Evolutionary conservation across 1,140 invertebrate genomes (phyloP).

Genomic region (Heterodera schachtii): DNA sequence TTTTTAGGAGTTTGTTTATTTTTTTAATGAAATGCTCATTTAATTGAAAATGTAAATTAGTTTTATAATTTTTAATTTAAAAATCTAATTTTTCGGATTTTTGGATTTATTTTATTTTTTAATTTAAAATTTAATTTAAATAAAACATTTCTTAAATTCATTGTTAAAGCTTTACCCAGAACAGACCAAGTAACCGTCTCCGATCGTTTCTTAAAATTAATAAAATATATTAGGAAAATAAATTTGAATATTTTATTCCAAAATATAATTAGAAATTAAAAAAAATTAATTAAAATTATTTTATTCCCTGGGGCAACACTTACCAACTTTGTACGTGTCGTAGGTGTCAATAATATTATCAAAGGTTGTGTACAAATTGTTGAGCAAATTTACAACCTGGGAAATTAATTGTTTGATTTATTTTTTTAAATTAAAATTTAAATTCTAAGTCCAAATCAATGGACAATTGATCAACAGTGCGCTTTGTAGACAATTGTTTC

Average conservation of each 20-base stretch:
- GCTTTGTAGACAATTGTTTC: no score
- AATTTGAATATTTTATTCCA: no score
- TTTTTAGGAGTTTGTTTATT: no score
- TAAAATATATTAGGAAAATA: not conserved
- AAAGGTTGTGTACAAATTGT: slow-evolving; percentile 91
- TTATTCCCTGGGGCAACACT: slow-evolving; percentile 61
- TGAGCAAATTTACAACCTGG: slow-evolving; percentile 81
- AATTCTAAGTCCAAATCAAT: not conserved
- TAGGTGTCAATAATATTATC: slow-evolving; percentile 89
- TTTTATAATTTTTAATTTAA: no score
- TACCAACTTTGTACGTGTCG: slow-evolving; percentile 84
- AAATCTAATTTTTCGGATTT: no score
- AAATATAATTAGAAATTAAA: not conserved
- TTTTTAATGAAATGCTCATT: no score
- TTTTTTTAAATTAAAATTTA: not conserved
- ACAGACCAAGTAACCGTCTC: slow-evolving; percentile 86
- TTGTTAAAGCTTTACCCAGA: slow-evolving; percentile 65
- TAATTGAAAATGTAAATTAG: no score
- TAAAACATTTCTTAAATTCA: no score
- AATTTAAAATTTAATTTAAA: no score
- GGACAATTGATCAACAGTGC: not conserved
- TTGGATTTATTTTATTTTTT: no score
- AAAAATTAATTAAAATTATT: slow-evolving; percentile 7
- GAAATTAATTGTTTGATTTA: no score
- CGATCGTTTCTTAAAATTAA: slow-evolving; percentile 79